These are phyloP conservation scores for Odontocerum albicorne DNA, from an alignment of 2,888 invertebrate species.

Conservation along the genomic window DNA sequence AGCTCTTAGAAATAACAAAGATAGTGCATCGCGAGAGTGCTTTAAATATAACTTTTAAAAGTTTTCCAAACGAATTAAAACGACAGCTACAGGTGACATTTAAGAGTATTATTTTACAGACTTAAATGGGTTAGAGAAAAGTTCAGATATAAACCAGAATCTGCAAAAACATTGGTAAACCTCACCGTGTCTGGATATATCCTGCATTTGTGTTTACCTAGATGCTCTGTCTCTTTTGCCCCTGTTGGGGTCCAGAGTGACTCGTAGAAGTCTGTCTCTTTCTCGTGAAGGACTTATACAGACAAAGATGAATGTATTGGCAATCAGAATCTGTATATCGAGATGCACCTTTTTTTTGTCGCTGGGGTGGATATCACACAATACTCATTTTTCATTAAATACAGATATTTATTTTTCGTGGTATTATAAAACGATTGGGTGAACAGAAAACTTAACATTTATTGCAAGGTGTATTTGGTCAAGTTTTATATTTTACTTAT, in stretches of 20 bases:
- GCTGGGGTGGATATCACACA: not conserved
- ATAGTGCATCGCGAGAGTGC: too few species aligned
- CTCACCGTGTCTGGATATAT: not conserved
- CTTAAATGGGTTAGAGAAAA: slow-evolving; percentile 11
- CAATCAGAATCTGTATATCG: slow-evolving; percentile 18
- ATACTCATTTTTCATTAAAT: too few species aligned
- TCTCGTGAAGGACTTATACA: slow-evolving; percentile 13
- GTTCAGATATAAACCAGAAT: slow-evolving; percentile 20
- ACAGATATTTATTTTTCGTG: too few species aligned
- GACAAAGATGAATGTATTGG: slow-evolving; percentile 8
- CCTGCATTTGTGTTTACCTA: not conserved
- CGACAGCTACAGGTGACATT: too few species aligned
- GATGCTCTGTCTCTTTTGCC: slow-evolving; percentile 14
- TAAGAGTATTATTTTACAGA: too few species aligned
- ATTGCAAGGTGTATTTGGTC: too few species aligned
- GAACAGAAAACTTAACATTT: too few species aligned
- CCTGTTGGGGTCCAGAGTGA: not conserved
- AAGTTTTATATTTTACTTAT: too few species aligned
- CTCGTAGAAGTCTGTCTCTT: slow-evolving; percentile 7
- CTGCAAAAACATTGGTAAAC: slow-evolving; percentile 21
- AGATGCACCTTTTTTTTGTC: slow-evolving; percentile 20
- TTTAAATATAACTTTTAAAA: too few species aligned
- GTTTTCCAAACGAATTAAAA: too few species aligned
- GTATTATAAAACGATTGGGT: too few species aligned
- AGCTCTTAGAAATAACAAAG: too few species aligned